Evolutionary conservation across 2,797 vertebrate genomes (phyloP).

Genomic region (Sylvia borin): DNA sequence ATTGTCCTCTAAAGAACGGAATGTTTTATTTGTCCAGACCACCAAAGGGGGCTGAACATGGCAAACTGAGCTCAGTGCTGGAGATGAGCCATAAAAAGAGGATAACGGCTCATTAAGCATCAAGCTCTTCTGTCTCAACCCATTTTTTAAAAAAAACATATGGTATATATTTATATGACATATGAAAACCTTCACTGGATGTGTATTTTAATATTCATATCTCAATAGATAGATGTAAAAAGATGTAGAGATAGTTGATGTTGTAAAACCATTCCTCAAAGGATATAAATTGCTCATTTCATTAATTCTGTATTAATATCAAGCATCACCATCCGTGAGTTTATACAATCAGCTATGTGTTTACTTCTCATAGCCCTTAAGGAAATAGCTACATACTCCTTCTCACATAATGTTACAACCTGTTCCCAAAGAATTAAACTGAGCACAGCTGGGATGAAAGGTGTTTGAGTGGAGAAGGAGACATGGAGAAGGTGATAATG

Average conservation of each 20-base stretch:
- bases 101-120: not conserved
- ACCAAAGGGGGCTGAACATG: not conserved
- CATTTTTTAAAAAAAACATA: not conserved
- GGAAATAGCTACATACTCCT: fast-evolving
- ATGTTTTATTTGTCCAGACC: not conserved
- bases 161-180: not conserved
- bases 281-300: not conserved
- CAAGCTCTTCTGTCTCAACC: not conserved
- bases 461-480: not conserved
- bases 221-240: not conserved
- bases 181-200: not conserved
- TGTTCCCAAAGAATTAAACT: not conserved
- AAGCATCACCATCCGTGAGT: not conserved
- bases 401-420: not conserved
- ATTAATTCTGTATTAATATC: not conserved
- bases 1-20: not conserved
- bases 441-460: not conserved
- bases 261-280: not conserved
- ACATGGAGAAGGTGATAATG: not conserved
- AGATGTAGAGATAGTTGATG: not conserved
- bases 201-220: not conserved
- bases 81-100: not conserved
- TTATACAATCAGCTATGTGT: not conserved
- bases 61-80: not conserved
- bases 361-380: not conserved